Evolutionary conservation across 1,140 invertebrate genomes (phyloP).

Genomic region (Paramacrobiotus metropolitanus): DNA sequence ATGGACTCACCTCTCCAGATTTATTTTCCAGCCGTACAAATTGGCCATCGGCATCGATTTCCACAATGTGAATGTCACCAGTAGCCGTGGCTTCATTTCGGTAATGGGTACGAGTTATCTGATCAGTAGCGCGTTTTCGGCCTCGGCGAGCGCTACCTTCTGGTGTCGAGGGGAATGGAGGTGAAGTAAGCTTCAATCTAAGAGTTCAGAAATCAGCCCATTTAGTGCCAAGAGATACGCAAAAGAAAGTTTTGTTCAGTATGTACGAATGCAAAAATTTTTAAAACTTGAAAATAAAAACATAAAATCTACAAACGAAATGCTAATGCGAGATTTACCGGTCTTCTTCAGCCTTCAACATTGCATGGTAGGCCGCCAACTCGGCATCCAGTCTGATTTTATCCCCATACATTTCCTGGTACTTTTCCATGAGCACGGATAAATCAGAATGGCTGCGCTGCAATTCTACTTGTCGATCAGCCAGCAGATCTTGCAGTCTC

Average conservation of each 20-base stretch:
- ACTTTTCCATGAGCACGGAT: neutral
- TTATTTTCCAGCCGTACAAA: constrained; percentile 73
- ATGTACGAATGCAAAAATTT: no score
- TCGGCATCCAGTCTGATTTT: constrained; percentile 11
- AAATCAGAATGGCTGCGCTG: neutral
- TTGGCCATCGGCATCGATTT: constrained; percentile 61
- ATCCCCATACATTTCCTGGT: neutral
- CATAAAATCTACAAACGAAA: no score
- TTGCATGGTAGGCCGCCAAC: constrained; percentile 5
- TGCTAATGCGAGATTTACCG: no score
- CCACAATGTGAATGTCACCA: constrained; percentile 59
- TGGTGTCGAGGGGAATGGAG: neutral
- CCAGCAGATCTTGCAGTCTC: neutral
- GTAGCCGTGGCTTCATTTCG: constrained; percentile 5
- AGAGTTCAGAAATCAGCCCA: no score
- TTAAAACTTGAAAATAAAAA: no score
- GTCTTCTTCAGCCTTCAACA: neutral
- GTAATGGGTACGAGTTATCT: neutral
- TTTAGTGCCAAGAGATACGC: no score
- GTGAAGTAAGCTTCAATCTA: neutral
- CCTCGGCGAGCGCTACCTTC: neutral
- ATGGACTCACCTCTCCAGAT: constrained; percentile 47
- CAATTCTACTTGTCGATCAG: constrained; percentile 2
- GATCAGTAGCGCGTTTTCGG: neutral
- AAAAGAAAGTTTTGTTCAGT: no score